Conservation (phyloP, 2,888 invertebrate species). For the Frankliniella fusca region DNA sequence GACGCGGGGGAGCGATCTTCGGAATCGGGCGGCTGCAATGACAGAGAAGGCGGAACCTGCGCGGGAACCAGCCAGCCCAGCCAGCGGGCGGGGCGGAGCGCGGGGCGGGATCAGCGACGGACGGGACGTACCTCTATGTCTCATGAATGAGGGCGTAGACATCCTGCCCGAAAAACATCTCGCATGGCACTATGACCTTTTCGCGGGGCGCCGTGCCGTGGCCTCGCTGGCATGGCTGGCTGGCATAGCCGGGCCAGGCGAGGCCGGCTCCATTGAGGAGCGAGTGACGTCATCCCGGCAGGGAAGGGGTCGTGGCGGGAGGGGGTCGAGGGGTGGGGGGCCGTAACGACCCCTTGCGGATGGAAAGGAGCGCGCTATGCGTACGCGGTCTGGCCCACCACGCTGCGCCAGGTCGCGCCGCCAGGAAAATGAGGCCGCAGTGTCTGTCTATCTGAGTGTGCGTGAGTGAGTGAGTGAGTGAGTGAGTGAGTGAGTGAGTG, state of each 20-base stretch:
- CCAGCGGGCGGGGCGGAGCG: background rate
- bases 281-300: slow-evolving; percentile 8
- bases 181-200: background rate
- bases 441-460: too few relatives aligned
- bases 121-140: background rate
- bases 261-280: slow-evolving; percentile 13
- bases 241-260: background rate
- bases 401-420: background rate
- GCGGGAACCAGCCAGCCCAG: background rate
- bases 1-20: too few relatives aligned
- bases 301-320: background rate
- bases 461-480: too few relatives aligned
- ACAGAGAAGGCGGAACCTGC: too few relatives aligned
- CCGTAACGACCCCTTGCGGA: background rate
- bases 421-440: too few relatives aligned
- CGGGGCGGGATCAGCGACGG: background rate
- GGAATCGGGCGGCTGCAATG: background rate
- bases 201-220: background rate
- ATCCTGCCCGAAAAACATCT: background rate
- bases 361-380: background rate
- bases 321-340: background rate
- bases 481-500: too few relatives aligned
- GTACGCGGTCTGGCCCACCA: background rate
- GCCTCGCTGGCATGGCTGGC: too few relatives aligned
- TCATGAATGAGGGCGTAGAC: background rate